Conservation (phyloP, 2,113 vertebrate species). For the Lipotes vexillifer region DNA sequence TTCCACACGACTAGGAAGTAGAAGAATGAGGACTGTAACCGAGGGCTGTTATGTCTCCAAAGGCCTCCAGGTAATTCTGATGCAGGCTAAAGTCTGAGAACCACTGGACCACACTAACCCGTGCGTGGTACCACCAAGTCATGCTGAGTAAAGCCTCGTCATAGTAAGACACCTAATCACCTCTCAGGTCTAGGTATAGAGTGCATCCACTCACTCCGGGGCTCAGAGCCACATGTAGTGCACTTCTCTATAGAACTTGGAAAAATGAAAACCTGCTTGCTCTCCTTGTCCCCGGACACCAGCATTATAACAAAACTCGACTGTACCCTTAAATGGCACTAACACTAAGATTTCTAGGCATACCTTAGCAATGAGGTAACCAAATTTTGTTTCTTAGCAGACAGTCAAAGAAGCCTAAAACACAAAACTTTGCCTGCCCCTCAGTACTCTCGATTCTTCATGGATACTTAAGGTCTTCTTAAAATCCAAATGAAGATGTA, state of each 20-base stretch:
- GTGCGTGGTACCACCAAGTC: background rate
- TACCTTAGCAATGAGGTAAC: constrained; percentile 55
- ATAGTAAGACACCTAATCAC: background rate
- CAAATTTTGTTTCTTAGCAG: constrained; percentile 50
- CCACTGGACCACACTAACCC: background rate
- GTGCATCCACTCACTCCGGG: background rate
- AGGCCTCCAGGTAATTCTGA: background rate
- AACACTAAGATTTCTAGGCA: constrained; percentile 52
- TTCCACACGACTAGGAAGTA: background rate
- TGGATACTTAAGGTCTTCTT: background rate
- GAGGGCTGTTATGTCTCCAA: background rate
- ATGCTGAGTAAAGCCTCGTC: background rate
- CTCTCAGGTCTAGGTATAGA: background rate
- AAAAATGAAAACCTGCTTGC: constrained; percentile 32
- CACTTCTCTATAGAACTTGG: background rate
- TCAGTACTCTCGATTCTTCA: background rate
- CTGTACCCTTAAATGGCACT: constrained; percentile 52
- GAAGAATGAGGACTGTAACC: background rate
- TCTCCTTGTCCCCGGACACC: background rate
- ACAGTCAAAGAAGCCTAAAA: constrained; percentile 3
- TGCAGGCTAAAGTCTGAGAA: background rate
- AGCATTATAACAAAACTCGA: constrained; percentile 32
- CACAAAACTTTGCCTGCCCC: constrained; percentile 31
- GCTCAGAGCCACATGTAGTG: background rate
- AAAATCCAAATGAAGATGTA: constrained; percentile 30